These are phyloP conservation scores for Bolborhynchus lineola DNA, from an alignment of 2,113 vertebrate species.

Conservation along the genomic window DNA sequence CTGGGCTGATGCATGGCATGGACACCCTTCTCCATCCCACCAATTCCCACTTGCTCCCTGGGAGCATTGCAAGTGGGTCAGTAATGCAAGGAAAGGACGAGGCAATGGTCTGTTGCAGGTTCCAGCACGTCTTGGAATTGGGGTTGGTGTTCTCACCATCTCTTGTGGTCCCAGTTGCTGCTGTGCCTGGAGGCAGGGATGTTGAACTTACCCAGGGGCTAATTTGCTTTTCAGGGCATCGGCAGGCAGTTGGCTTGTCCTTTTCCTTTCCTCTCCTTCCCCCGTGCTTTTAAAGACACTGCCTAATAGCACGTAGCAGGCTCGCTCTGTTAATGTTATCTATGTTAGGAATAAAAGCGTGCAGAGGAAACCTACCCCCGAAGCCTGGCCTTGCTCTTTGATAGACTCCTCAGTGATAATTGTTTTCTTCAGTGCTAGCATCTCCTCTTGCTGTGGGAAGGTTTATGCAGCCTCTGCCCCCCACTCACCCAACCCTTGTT, in stretches of 20 bases:
- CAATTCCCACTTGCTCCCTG: rapidly evolving
- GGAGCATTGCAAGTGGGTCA: rapidly evolving
- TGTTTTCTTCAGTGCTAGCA: conserved; percentile 6
- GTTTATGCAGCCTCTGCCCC: conserved; percentile 10
- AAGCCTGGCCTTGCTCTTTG: not conserved
- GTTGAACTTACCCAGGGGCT: rapidly evolving
- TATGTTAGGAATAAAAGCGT: not conserved
- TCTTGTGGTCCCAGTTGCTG: not conserved
- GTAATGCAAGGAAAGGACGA: not conserved
- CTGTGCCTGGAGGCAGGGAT: not conserved
- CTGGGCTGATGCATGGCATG: rapidly evolving
- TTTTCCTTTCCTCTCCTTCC: not conserved
- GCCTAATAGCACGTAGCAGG: rapidly evolving
- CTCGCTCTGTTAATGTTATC: not conserved
- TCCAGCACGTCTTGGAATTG: not conserved
- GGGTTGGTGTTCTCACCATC: rapidly evolving
- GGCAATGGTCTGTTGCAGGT: not conserved
- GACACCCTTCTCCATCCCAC: not conserved
- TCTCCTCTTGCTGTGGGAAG: not conserved
- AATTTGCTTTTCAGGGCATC: not conserved
- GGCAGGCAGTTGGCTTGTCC: rapidly evolving
- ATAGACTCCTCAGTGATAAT: not conserved
- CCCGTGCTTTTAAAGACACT: rapidly evolving
- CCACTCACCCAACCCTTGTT: conserved; percentile 37
- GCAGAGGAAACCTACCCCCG: not conserved